Percentiles rank a stretch among this genome's conserved stretches.
Conservation (phyloP, 2,888 invertebrate genomes). For the Sphinx pinastri region DNA sequence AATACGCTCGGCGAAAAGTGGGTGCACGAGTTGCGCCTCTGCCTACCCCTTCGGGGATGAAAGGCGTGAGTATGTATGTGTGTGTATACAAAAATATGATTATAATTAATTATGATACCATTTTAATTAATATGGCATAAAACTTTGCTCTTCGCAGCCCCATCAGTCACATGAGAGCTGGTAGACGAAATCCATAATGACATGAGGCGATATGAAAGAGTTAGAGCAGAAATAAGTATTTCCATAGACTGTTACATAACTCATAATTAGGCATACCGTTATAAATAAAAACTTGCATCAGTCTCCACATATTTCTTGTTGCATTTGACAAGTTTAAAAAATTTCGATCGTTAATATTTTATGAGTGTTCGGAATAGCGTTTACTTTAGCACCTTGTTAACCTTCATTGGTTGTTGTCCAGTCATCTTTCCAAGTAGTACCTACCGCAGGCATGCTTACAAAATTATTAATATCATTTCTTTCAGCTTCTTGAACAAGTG, state of each 20-base stretch:
- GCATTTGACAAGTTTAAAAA: constrained; percentile 52
- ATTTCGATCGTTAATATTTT: constrained; percentile 61
- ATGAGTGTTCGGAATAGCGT: constrained; percentile 68
- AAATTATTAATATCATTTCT: constrained; percentile 39
- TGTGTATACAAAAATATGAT: no score
- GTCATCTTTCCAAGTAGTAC: constrained; percentile 57
- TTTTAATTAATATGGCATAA: no score
- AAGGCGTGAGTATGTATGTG: no score
- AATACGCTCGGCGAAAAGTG: no score
- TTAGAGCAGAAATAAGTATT: neutral
- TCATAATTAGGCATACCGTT: constrained; percentile 27
- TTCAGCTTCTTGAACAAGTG: constrained; percentile 29
- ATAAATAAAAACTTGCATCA: constrained; percentile 35
- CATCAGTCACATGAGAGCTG: no score
- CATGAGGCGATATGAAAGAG: neutral
- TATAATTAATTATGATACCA: no score
- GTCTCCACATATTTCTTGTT: constrained; percentile 45
- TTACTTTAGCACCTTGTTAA: constrained; percentile 78
- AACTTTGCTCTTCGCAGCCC: no score
- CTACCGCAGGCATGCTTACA: constrained; percentile 66
- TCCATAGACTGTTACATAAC: no score
- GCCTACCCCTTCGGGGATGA: no score
- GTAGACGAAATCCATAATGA: neutral
- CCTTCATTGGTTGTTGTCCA: constrained; percentile 65
- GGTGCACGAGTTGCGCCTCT: no score